A percentile compares a stretch with the other conserved stretches of the same genome.
phyloP scores from a whole-genome alignment of 2,888 invertebrate species.

The Drosophila macrospina region DNA sequence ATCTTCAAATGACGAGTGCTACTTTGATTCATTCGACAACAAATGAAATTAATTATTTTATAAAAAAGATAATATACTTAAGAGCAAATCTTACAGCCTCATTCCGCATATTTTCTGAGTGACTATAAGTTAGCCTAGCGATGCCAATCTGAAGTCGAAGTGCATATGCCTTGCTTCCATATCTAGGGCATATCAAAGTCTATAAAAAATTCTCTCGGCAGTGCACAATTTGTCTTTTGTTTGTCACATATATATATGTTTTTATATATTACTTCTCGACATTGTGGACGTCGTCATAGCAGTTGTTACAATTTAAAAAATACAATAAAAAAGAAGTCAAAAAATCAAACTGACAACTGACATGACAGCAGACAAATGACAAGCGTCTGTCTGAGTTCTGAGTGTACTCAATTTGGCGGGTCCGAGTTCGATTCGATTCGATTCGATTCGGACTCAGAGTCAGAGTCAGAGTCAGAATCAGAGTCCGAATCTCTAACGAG shows the following conservation, averaged over 20 bases:
- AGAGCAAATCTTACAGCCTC: too few species aligned
- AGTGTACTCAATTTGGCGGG: slow-evolving; percentile 72
- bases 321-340: slow-evolving; percentile 53
- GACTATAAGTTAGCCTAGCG: background rate
- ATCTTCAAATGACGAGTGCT: too few species aligned
- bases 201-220: slow-evolving; percentile 67
- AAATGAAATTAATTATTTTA: too few species aligned
- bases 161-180: slow-evolving; percentile 27
- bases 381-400: slow-evolving; percentile 68
- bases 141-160: background rate
- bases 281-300: slow-evolving; percentile 56
- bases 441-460: background rate
- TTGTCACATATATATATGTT: slow-evolving; percentile 31
- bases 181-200: slow-evolving; percentile 36
- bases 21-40: too few species aligned
- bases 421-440: slow-evolving; percentile 15
- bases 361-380: slow-evolving; percentile 82
- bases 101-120: background rate
- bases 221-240: slow-evolving; percentile 67
- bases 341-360: slow-evolving; percentile 81
- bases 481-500: slow-evolving; percentile 53
- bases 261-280: slow-evolving; percentile 26
- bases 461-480: background rate
- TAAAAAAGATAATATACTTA: too few species aligned
- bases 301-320: slow-evolving; percentile 69